These are phyloP conservation scores for Epirrita christyi DNA, from an alignment of 2,888 invertebrate species.

Conservation along the genomic window DNA sequence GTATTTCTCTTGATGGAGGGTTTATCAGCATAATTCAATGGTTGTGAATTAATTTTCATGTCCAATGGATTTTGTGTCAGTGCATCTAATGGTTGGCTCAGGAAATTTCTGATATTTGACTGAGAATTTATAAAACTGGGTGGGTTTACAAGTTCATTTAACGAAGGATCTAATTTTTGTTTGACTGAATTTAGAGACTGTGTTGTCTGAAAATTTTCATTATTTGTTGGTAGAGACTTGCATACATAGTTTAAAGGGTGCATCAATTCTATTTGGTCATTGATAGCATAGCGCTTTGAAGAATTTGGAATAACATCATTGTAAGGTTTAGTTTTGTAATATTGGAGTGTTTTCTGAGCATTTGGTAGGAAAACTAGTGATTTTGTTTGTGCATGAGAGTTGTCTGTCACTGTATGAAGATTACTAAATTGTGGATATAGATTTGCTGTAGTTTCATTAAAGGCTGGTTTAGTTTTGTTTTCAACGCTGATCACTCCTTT, in stretches of 20 bases:
- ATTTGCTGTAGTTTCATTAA: slow-evolving; percentile 4
- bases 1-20: neutral
- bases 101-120: neutral
- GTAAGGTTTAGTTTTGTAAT: neutral
- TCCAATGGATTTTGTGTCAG: slow-evolving; percentile 1
- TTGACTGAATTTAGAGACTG: neutral
- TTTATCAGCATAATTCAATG: slow-evolving; percentile 4
- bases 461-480: slow-evolving; percentile 5
- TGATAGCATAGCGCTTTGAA: slow-evolving; percentile 5
- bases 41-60: neutral
- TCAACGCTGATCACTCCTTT: slow-evolving; percentile 6
- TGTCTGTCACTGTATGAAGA: neutral
- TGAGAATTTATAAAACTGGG: neutral
- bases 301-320: slow-evolving; percentile 6
- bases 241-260: slow-evolving; percentile 5
- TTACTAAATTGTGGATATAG: slow-evolving; percentile 5
- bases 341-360: neutral
- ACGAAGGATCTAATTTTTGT: neutral
- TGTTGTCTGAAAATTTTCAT: neutral
- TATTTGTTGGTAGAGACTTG: slow-evolving; percentile 1
- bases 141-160: neutral
- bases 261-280: slow-evolving; percentile 14
- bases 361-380: neutral
- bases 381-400: slow-evolving; percentile 1
- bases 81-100: neutral